Conservation (phyloP, 2,113 vertebrate genomes). For the Arothron firmamentum region DNA sequence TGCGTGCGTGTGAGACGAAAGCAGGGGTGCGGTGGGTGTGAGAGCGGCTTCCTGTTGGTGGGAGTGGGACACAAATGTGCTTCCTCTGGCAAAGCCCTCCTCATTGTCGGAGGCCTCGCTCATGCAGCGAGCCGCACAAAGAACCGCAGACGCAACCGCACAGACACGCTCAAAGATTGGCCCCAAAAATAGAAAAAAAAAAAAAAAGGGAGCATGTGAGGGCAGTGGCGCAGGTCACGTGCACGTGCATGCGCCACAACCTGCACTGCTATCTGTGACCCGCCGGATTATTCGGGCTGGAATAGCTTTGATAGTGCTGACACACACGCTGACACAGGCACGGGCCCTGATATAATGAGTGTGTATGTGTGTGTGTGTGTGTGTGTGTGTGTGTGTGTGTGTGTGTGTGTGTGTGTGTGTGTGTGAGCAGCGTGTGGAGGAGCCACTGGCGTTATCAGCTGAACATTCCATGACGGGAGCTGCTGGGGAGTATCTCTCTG, state of each 20-base stretch:
- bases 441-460: constrained; percentile 57
- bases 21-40: constrained; percentile 58
- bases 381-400: constrained; percentile 37
- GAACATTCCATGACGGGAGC: constrained; percentile 63
- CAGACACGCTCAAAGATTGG: constrained; percentile 37
- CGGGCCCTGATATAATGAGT: constrained; percentile 41
- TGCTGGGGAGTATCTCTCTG: constrained; percentile 43
- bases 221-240: constrained; percentile 32
- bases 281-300: constrained; percentile 41
- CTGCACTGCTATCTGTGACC: constrained; percentile 56
- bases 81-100: constrained; percentile 66
- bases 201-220: constrained; percentile 40
- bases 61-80: constrained; percentile 72
- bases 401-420: constrained; percentile 32
- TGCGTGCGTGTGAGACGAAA: constrained; percentile 34
- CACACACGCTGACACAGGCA: constrained; percentile 53
- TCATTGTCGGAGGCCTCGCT: constrained; percentile 63
- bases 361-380: constrained; percentile 30
- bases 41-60: constrained; percentile 71
- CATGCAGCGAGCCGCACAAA: constrained; percentile 41
- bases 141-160: constrained; percentile 4
- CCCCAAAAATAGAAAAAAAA: constrained; percentile 52
- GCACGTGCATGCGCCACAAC: constrained; percentile 11
- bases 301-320: constrained; percentile 65
- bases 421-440: constrained; percentile 45